These are phyloP conservation scores for Tachystola acroxantha DNA, from an alignment of 2,888 invertebrate genomes.

Conservation along the genomic window DNA sequence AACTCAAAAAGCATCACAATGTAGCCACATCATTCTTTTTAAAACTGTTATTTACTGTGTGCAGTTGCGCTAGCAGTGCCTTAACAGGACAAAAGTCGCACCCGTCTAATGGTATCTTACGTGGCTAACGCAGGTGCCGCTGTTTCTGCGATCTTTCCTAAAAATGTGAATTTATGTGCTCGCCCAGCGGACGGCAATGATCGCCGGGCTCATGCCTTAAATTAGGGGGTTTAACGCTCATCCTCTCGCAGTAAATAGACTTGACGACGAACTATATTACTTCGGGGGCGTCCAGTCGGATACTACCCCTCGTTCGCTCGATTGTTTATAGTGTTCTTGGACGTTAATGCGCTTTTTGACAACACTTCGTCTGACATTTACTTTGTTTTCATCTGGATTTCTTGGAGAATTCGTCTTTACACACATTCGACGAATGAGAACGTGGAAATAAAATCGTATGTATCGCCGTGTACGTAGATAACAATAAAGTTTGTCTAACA, in stretches of 20 bases:
- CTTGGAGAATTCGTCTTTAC: too few species aligned
- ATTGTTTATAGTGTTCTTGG: conserved; percentile 48
- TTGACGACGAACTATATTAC: conserved; percentile 57
- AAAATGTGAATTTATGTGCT: conserved; percentile 73
- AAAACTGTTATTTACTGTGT: too few species aligned
- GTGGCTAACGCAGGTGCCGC: conserved; percentile 57
- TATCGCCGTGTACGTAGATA: too few species aligned
- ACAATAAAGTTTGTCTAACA: conserved; percentile 5
- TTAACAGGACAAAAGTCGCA: conserved; percentile 19
- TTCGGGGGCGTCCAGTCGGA: conserved; percentile 41
- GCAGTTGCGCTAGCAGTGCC: neutral
- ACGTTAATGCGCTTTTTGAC: conserved; percentile 35
- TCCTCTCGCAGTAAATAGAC: conserved; percentile 68
- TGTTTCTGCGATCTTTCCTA: conserved; percentile 47
- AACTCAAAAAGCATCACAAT: too few species aligned
- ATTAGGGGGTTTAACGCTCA: conserved; percentile 72
- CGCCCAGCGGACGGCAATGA: conserved; percentile 65
- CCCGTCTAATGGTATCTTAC: conserved; percentile 51
- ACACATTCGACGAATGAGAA: too few species aligned
- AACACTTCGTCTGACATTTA: conserved; percentile 14
- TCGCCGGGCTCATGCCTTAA: conserved; percentile 69
- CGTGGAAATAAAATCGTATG: too few species aligned
- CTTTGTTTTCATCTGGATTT: conserved; percentile 5
- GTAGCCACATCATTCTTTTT: too few species aligned
- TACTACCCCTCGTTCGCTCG: conserved; percentile 31